Conservation (phyloP, 2,113 vertebrate genomes). For the Apus apus region DNA sequence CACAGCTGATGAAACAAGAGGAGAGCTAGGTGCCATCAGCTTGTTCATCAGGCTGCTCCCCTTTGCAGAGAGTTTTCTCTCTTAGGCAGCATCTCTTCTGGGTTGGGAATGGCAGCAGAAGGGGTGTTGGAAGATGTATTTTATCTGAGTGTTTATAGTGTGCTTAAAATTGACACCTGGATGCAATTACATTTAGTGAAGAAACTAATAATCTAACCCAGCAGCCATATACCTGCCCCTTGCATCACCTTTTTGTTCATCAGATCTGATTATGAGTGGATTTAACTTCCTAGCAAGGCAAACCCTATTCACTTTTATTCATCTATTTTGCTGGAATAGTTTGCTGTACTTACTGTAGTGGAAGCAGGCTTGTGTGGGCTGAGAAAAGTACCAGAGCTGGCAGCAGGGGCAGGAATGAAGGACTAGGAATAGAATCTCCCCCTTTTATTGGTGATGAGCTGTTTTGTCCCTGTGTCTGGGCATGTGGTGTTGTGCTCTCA, state of each 20-base stretch:
- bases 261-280: not conserved
- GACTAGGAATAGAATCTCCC: not conserved
- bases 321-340: not conserved
- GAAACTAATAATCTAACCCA: not conserved
- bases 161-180: not conserved
- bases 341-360: not conserved
- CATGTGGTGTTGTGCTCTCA: fast-evolving
- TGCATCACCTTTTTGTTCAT: not conserved
- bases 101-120: not conserved
- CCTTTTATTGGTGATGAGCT: not conserved
- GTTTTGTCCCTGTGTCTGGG: not conserved
- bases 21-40: not conserved
- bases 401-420: not conserved
- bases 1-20: not conserved
- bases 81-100: not conserved
- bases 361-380: not conserved
- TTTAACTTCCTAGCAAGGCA: not conserved
- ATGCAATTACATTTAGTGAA: not conserved
- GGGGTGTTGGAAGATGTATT: not conserved
- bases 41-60: not conserved
- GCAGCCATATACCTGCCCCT: not conserved
- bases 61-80: not conserved
- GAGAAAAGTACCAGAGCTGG: not conserved
- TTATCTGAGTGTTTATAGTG: not conserved
- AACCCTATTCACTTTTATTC: not conserved